A percentile compares a stretch with the other conserved stretches of the same genome.
Evolutionary conservation across 2,113 vertebrate genomes (phyloP).

Genomic region (Alectura lathami): DNA sequence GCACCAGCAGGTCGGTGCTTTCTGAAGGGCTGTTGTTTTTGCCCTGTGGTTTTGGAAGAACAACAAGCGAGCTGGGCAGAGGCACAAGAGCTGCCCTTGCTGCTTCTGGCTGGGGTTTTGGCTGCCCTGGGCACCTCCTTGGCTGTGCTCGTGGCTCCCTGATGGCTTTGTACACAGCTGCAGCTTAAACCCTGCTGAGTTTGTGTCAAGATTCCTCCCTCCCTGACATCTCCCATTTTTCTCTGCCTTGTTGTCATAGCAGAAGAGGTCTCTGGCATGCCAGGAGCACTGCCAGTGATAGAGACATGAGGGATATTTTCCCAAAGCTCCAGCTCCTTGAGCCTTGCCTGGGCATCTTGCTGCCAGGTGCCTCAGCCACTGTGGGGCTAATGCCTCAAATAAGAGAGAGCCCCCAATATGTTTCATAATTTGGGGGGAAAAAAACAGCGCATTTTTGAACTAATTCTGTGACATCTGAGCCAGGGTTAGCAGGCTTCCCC

Average conservation of each 20-base stretch:
- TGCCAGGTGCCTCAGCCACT: neutral
- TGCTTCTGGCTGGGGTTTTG: neutral
- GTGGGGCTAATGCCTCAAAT: rapidly evolving
- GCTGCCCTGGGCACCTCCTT: neutral
- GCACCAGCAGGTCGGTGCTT: constrained; percentile 19
- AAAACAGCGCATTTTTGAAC: rapidly evolving
- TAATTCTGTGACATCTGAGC: rapidly evolving
- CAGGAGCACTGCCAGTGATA: neutral
- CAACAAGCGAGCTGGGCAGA: neutral
- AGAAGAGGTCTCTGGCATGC: neutral
- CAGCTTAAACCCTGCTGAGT: neutral
- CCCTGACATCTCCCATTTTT: neutral
- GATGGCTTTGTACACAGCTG: rapidly evolving
- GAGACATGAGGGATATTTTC: neutral
- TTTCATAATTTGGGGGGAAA: neutral
- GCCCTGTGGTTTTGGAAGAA: neutral
- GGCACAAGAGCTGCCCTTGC: neutral
- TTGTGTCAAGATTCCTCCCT: rapidly evolving
- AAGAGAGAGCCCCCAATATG: neutral
- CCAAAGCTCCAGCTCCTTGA: neutral
- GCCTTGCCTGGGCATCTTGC: rapidly evolving
- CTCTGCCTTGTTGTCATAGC: neutral
- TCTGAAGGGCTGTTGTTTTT: neutral
- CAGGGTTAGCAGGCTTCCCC: neutral
- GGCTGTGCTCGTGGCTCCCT: neutral